Evolutionary conservation across 1,140 invertebrate species (phyloP).

Genomic region (Heliothis virescens): DNA sequence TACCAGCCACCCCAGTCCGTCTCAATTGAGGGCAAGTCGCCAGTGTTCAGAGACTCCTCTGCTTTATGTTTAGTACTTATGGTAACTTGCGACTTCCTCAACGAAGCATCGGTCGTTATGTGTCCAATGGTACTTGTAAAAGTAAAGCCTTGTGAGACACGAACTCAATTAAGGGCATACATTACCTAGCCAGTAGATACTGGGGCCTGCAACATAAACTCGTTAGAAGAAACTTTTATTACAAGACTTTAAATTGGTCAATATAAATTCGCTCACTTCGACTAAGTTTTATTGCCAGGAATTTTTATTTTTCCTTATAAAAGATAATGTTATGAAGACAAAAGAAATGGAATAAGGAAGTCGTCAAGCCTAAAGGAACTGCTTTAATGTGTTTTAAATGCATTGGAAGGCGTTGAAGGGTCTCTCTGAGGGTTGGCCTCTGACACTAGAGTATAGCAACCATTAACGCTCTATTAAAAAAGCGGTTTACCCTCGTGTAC

Average conservation of each 20-base stretch:
- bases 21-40: slow-evolving; percentile 53
- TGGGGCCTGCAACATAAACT: slow-evolving; percentile 34
- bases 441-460: slow-evolving; percentile 43
- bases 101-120: slow-evolving; percentile 9
- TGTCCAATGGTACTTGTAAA: slow-evolving; percentile 37
- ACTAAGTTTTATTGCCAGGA: slow-evolving; percentile 42
- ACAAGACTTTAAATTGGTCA: slow-evolving; percentile 50
- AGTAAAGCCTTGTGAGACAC: slow-evolving; percentile 34
- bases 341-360: slow-evolving; percentile 28
- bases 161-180: slow-evolving; percentile 44
- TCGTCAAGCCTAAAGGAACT: slow-evolving; percentile 10
- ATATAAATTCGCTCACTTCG: slow-evolving; percentile 46
- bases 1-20: slow-evolving; percentile 51
- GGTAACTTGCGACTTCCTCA: slow-evolving; percentile 37
- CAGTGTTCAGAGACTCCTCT: slow-evolving; percentile 47
- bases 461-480: slow-evolving; percentile 66
- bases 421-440: neutral
- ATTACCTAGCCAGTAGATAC: slow-evolving; percentile 36
- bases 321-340: slow-evolving; percentile 15
- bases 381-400: slow-evolving; percentile 20
- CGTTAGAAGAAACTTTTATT: slow-evolving; percentile 49
- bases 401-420: slow-evolving; percentile 4
- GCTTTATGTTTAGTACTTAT: slow-evolving; percentile 51
- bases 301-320: slow-evolving; percentile 43
- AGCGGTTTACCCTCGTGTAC: slow-evolving; percentile 58